Base-by-base conservation (phyloP, 2,888 invertebrate species). In the Eugnorisma glareosa region DNA sequence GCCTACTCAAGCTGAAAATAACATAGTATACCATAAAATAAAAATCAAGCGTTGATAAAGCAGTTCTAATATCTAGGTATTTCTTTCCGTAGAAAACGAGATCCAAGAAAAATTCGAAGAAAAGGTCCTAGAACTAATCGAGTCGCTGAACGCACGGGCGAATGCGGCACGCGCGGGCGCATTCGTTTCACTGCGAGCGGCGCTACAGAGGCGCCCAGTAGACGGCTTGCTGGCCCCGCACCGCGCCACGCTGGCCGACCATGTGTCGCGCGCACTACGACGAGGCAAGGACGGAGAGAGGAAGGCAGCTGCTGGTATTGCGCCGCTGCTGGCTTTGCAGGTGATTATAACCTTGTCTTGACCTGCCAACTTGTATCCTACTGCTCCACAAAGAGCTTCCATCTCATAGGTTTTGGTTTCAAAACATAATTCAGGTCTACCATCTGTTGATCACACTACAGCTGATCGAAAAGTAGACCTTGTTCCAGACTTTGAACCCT, bases 91-190 rank as follows among this genome's bases (percentile, higher is more conserved):
- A 93, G 98, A 98, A 70, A 94, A 94, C 75, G 97, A 97, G 69
- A 90, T 93, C 61, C 97, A 97, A 84, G 97, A 97, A 89, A 97
- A 97, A 82, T 98, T 98, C 86, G 99, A 99, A 94, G 99, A 99
- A 89, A 99, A 99, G 93, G 97, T 99, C 45, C 97, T 98, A 48
- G 99, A 99, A 92, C 97, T 98, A 2, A 97, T 99, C 72, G 99
- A 99, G 91, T 98, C 98, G 40, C 97, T 99, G 61, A 97, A 98
- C n/a, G 98, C 99, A 86, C 99, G 99, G 90, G 98, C 99, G 83
- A 98, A 98, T 18, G 98, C 98, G 86, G 98, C 98, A 18, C 97
- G 99, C 72, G 97, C 98, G 0, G 95, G 97, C 24, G 98, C 98
- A 67, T 97, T 99, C 76, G 97, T 98, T 86, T 96, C 97, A 3